Conservation (phyloP, 2,797 vertebrate genomes). For the Chaenodraco wilsoni region DNA sequence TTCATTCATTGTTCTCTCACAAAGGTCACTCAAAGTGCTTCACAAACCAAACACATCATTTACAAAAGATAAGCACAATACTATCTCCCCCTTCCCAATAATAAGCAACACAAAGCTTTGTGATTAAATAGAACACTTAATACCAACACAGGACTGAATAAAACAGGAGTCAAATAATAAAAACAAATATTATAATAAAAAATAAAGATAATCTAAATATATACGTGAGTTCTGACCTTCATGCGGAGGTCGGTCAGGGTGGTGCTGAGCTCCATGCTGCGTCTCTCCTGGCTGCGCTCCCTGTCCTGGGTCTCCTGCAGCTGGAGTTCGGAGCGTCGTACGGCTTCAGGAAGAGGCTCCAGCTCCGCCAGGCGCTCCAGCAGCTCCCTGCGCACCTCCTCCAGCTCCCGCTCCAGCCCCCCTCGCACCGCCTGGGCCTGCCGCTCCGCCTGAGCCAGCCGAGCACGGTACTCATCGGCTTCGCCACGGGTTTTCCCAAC, state of each 20-base stretch:
- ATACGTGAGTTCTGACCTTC: constrained; percentile 78
- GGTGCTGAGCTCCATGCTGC: constrained; percentile 84
- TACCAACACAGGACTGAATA: too few species aligned
- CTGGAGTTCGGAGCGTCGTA: constrained; percentile 84
- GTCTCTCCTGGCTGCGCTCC: constrained; percentile 86
- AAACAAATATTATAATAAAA: too few species aligned
- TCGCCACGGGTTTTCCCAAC: constrained; percentile 87
- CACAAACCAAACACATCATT: too few species aligned
- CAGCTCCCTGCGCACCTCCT: constrained; percentile 86
- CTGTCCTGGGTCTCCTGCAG: constrained; percentile 89
- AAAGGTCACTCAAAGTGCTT: too few species aligned
- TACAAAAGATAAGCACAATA: too few species aligned
- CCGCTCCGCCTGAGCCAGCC: constrained; percentile 83
- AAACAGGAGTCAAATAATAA: too few species aligned
- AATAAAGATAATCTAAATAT: too few species aligned
- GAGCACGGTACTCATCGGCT: constrained; percentile 85
- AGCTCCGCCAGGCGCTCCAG: constrained; percentile 86
- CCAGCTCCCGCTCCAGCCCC: constrained; percentile 86
- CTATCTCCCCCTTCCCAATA: too few species aligned
- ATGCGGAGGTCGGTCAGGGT: constrained; percentile 87
- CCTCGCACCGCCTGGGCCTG: constrained; percentile 82
- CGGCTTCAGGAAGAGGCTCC: constrained; percentile 89
- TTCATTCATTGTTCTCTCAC: too few species aligned
- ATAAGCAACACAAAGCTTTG: too few species aligned
- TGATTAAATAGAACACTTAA: too few species aligned